phyloP scores from a whole-genome alignment of 2,888 invertebrate species.

The Clistopyga incitator region DNA sequence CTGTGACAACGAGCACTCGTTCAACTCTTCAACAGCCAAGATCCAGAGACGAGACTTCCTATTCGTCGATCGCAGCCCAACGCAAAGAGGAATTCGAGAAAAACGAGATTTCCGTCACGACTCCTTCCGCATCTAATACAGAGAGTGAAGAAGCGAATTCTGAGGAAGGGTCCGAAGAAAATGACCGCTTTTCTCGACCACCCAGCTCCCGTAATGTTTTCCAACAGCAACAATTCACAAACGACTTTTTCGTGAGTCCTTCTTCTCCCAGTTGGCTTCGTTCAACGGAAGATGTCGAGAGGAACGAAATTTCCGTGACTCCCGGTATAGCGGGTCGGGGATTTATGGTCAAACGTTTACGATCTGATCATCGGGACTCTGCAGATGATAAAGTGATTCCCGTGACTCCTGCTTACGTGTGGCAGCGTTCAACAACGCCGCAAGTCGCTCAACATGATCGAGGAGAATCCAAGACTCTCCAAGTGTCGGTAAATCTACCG shows the following conservation, averaged over 20 bases:
- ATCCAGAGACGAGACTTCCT: slow-evolving; percentile 7
- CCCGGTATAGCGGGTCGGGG: slow-evolving; percentile 59
- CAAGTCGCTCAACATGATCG: slow-evolving; percentile 6
- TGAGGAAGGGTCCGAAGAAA: neutral
- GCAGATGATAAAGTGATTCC: slow-evolving; percentile 1
- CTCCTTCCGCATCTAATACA: slow-evolving; percentile 32
- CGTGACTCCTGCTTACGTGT: slow-evolving; percentile 29
- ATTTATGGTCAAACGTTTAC: slow-evolving; percentile 61
- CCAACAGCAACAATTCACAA: slow-evolving; percentile 40
- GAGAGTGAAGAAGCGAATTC: slow-evolving; percentile 5
- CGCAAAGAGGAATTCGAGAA: slow-evolving; percentile 65
- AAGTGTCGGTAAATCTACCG: slow-evolving; percentile 32
- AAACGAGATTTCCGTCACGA: slow-evolving; percentile 63
- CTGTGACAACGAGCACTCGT: slow-evolving; percentile 46
- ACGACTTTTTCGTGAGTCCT: slow-evolving; percentile 22
- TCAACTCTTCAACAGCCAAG: slow-evolving; percentile 50
- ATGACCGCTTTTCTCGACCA: neutral
- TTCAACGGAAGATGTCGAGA: slow-evolving; percentile 62
- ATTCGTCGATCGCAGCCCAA: slow-evolving; percentile 24
- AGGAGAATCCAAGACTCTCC: slow-evolving; percentile 31
- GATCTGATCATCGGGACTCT: slow-evolving; percentile 43
- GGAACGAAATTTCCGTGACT: slow-evolving; percentile 67
- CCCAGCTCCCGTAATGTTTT: neutral
- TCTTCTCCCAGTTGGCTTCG: slow-evolving; percentile 44
- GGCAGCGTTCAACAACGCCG: slow-evolving; percentile 12